Base-by-base conservation (phyloP, 2,113 vertebrate species). In the Elaphurus davidianus region DNA sequence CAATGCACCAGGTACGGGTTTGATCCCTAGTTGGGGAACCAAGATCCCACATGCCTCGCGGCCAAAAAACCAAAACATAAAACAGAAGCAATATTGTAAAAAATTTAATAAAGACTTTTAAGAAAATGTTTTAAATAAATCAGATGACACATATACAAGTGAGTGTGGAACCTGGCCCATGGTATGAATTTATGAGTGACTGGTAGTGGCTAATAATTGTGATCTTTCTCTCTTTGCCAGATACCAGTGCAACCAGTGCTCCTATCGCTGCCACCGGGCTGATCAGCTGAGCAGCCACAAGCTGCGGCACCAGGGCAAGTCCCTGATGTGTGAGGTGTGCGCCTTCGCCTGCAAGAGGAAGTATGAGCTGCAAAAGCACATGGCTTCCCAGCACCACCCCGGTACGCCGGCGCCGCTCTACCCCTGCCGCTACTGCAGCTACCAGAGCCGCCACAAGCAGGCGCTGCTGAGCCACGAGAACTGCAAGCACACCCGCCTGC, bases 241-340 rank as follows among this genome's bases (percentile, higher is more conserved):
- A 98, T 99, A 99, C 97, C 99, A 99, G 0, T 99, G 99, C 98
- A 99, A 99, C 98, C 99, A 99, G 98, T 99, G 99, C 81, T 98
- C 99, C 0, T 99, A 99, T 89, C 99, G 99, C 45, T 99, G 99
- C 95, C 99, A 99, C 97, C 99, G 99, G 21, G 99, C 99, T 0
- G 99, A 99, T 98, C 99, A 99, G 97, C 99, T 99, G 27, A 99
- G 99, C 96, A 99, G 99, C 98, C 99, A 99, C 98, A 99, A 99
- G 97, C 98, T 99, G 86, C 99, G 99, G 55, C 99, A 99, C 98
- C 99, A 99, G 97, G 99, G 99, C 83, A 99, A 99, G 97, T 99
- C 99, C 0, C 99, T 99, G 90, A 99, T 99, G 98, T 99, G 99
- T 0, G 99, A 99, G 98, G 99, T 99, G 97, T 99, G 99, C 0